A percentile compares a stretch with the other conserved stretches of the same genome.
These are phyloP conservation scores for Lophius piscatorius DNA, from an alignment of 2,113 vertebrate genomes.

Conservation along the genomic window DNA sequence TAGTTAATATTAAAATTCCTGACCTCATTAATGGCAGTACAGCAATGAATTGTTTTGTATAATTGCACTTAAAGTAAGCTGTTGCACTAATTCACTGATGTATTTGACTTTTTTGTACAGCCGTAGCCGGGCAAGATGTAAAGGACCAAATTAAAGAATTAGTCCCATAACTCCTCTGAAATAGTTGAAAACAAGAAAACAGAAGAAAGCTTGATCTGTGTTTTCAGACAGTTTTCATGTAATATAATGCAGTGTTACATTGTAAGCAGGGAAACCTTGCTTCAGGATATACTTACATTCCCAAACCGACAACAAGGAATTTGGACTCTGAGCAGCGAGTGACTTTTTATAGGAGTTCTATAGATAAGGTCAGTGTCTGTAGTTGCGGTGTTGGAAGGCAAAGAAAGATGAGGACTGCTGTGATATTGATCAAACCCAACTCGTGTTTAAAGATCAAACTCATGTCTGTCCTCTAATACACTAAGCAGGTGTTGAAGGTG, in stretches of 20 bases:
- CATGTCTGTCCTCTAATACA: neutral
- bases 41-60: no score
- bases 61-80: no score
- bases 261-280: conserved; percentile 11
- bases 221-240: conserved; percentile 13
- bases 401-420: conserved; percentile 13
- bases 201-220: conserved; percentile 18
- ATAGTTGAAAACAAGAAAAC: neutral
- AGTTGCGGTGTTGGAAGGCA: conserved; percentile 25
- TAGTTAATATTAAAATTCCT: neutral
- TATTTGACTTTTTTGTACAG: neutral
- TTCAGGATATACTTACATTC: conserved; percentile 14
- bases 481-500: conserved; percentile 30
- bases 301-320: conserved; percentile 18
- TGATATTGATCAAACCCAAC: conserved; percentile 27
- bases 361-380: conserved; percentile 42
- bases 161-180: neutral
- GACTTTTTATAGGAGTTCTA: conserved; percentile 44
- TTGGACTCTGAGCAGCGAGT: conserved; percentile 11
- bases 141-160: conserved; percentile 3
- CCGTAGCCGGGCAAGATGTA: neutral
- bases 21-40: no score
- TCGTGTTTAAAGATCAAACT: conserved; percentile 21
- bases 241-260: conserved; percentile 29
- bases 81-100: neutral